phyloP scores from a whole-genome alignment of 2,113 vertebrate genomes.

The Pardalotus punctatus region DNA sequence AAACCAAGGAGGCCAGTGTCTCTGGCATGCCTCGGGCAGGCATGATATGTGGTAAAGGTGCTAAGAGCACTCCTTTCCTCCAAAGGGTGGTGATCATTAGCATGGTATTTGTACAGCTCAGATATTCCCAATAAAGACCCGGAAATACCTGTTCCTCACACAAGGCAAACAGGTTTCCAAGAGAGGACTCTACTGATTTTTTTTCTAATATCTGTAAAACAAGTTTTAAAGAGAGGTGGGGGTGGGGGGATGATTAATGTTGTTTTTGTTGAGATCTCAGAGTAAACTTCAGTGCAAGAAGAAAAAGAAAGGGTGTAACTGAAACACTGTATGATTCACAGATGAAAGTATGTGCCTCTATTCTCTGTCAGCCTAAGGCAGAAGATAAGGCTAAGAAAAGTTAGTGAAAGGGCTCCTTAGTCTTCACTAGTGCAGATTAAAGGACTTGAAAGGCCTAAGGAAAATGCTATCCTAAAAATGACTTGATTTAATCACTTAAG shows the following conservation, averaged over 20 bases:
- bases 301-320: not conserved
- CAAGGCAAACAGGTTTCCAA: slow-evolving; percentile 10
- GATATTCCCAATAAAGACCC: not conserved
- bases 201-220: not conserved
- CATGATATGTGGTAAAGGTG: not conserved
- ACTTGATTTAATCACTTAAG: not conserved
- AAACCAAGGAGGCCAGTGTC: not conserved
- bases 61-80: not conserved
- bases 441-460: not conserved
- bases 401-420: not conserved
- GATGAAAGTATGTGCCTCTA: not conserved
- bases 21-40: not conserved
- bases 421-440: not conserved
- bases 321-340: not conserved
- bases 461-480: not conserved
- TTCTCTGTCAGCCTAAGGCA: not conserved
- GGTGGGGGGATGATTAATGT: not conserved
- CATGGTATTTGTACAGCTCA: not conserved
- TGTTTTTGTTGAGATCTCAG: not conserved
- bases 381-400: not conserved
- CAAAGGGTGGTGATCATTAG: not conserved
- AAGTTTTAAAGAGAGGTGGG: not conserved
- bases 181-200: not conserved
- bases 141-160: slow-evolving; percentile 34
- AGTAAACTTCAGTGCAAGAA: not conserved